These are phyloP conservation scores for Anthonomus grandis DNA, from an alignment of 1,140 invertebrate species.

Conservation along the genomic window DNA sequence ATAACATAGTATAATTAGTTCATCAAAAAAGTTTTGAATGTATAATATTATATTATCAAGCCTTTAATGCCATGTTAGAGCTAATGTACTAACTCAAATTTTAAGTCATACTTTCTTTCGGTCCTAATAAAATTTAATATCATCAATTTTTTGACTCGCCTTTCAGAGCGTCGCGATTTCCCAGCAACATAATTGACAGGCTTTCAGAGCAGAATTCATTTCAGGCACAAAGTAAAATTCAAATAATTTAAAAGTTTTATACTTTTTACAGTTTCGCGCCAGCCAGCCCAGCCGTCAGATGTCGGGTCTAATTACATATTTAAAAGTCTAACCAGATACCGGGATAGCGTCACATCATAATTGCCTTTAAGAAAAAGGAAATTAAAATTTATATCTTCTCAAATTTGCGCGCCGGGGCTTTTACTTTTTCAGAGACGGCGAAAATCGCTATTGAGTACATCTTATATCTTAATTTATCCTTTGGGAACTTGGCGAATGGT, in stretches of 20 bases:
- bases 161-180: too few relatives aligned
- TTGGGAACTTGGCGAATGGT: conserved; percentile 14
- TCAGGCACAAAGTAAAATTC: conserved; percentile 23
- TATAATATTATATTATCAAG: too few relatives aligned
- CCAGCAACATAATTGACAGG: conserved; percentile 17
- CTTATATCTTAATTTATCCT: conserved; percentile 19
- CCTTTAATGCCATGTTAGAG: too few relatives aligned
- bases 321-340: conserved; percentile 33
- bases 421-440: conserved; percentile 8
- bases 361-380: conserved; percentile 31
- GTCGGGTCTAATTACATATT: conserved; percentile 32
- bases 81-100: too few relatives aligned
- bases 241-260: conserved; percentile 29
- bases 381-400: conserved; percentile 36
- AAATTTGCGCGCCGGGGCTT: conserved; percentile 28
- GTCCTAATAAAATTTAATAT: too few relatives aligned
- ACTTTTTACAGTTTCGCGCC: conserved; percentile 16
- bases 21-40: too few relatives aligned
- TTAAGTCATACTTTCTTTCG: too few relatives aligned
- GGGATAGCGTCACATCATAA: conserved; percentile 28
- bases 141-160: too few relatives aligned
- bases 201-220: conserved; percentile 11
- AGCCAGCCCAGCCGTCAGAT: conserved; percentile 21
- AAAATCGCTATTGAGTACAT: conserved; percentile 24
- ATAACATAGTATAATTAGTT: too few relatives aligned